A percentile compares a stretch with the other conserved stretches of the same genome.
Conservation (phyloP, 1,140 invertebrate species). For the Aleiodes sp. region DNA sequence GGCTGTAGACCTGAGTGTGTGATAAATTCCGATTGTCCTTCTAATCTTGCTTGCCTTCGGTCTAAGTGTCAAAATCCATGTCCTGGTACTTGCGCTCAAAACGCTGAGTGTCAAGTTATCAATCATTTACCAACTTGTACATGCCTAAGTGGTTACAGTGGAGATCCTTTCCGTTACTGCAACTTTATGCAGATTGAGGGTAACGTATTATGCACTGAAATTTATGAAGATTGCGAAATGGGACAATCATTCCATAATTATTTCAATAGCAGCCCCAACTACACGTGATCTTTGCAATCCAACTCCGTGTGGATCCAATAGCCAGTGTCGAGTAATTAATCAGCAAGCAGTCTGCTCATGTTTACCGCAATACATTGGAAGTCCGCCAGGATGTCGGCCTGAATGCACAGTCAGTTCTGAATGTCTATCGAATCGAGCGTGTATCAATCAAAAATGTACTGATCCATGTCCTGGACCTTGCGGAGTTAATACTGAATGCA, state of each 20-base stretch:
- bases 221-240: too few relatives aligned
- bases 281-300: constrained; percentile 51
- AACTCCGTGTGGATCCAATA: constrained; percentile 74
- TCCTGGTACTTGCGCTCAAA: constrained; percentile 66
- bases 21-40: constrained; percentile 65
- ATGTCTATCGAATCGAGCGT: constrained; percentile 71
- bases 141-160: constrained; percentile 63
- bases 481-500: constrained; percentile 70
- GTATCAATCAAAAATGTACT: constrained; percentile 75
- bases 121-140: constrained; percentile 66
- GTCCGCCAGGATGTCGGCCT: constrained; percentile 74
- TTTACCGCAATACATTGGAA: constrained; percentile 72
- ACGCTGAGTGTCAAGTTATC: constrained; percentile 67
- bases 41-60: constrained; percentile 63
- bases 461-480: constrained; percentile 77
- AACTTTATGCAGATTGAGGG: constrained; percentile 36
- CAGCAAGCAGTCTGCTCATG: constrained; percentile 76
- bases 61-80: constrained; percentile 69
- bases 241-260: too few relatives aligned
- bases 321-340: constrained; percentile 71
- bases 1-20: constrained; percentile 65
- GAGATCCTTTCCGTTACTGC: constrained; percentile 66
- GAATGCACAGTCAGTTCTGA: constrained; percentile 76
- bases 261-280: constrained; percentile 48
- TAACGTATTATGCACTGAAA: too few relatives aligned